Base-by-base conservation (phyloP, 2,797 vertebrate species). In the Myotis daubentonii region DNA sequence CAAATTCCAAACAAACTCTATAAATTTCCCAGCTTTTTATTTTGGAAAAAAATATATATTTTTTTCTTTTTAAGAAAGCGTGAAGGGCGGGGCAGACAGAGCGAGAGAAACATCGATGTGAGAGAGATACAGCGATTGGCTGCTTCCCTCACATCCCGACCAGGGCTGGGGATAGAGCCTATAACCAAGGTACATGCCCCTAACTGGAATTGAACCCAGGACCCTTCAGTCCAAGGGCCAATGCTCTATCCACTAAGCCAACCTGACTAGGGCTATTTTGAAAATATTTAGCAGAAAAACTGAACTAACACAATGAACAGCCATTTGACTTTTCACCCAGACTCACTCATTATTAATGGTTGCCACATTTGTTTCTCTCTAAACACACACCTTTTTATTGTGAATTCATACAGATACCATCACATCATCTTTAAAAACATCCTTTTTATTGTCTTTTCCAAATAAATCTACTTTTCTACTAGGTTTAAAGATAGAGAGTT, bases 1-100 rank as follows among this genome's bases (percentile, higher is more conserved):
- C 62, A 92, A 80, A 86, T 47, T 41, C 38, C 70, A 94, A 76
- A 71, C 38, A 90, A 91, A 70, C 75, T 38, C 75, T 38, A 82
- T 3, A 20, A 36, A 81, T 79, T 49, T 90, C 16, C 53, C 15
- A 41, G 84, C 6, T 66, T 80, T 57, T 80, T 86, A 47, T 55
- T 71, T 83, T 16, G 41, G 16, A 38, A 36, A 38, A 78, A 57
- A 23, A 57, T 19, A 51, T 19, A 8, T 53, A 20, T 53, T 20
- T 53, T 20, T 20, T 53, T 53, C 53, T 53, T 53, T 53, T 20
- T 53, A 53, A 53, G 53, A 22, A 15, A 49, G 60, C 30, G 28
- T 30, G 60, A 62, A 62, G 60, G 60, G 25, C 2, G 25, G 57
- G 57, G 25, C 25, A 28, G 22, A 57, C 23, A 60, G 11, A 28